Evolutionary conservation across 2,888 invertebrate genomes (phyloP), one percentile per base, ranked within the genome.

Genomic region (Stegophylla sp.): DNA sequence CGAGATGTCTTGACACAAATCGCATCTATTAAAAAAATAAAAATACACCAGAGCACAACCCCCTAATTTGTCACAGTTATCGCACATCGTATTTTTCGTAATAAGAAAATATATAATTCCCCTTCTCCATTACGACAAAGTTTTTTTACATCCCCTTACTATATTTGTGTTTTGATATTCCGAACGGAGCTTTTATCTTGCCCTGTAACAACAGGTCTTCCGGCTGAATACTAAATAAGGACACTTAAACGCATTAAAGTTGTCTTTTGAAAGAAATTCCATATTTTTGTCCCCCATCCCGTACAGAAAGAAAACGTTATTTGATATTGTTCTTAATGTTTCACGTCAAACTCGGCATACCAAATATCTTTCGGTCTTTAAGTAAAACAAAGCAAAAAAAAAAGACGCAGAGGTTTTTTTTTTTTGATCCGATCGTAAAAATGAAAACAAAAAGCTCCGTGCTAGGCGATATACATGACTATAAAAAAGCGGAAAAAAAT

Each of bases 161-260:
- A 63, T 74, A 61, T 79, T 79, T 71, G 61, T 48, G 48, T 63
- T 77, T 79, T 79, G 79, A 79, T 79, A 79, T 79, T 79, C 79
- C 71, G 71, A 61, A 71, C 79, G 51, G 71, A 41, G 51, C 71
- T 71, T 79, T 79, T 79, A 79, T 79, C 79, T 69, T 79, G 71
- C 79, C 51, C 34, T 23, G 51, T 71, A 79, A 79, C 79, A 79
- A 79, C 79, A 79, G 79, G 79, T 79, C 79, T 79, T 79, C 79
- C 79, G 79, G 71, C 79, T 79, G 79, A 79, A 79, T 79, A 79
- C 79, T 79, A 79, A 79, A 79, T 79, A 79, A 79, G 79, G 51
- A 79, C 61, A 79, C 79, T 79, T 79, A 79, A 79, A 79, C 79
- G 79, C 79, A 79, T 79, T 79, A 79, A 79, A 79, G 61, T 79